Percentiles rank a stretch among this genome's conserved stretches.
Evolutionary conservation across 2,797 vertebrate species (phyloP).

Genomic region (Saguinus oedipus): DNA sequence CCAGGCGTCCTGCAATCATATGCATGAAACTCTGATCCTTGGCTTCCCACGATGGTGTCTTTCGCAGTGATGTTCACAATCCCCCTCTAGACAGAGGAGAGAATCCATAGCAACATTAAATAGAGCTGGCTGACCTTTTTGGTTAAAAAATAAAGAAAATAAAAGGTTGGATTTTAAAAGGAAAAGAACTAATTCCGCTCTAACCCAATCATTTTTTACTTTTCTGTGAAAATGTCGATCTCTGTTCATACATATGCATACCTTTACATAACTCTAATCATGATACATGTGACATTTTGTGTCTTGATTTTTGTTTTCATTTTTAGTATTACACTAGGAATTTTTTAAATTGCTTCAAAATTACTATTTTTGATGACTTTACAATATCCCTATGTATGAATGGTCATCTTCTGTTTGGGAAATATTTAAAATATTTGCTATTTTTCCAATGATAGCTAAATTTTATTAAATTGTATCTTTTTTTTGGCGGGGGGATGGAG

Average conservation of each 20-base stretch:
- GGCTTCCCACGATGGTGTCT: neutral
- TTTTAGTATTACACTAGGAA: neutral
- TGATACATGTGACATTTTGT: neutral
- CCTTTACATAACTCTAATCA: neutral
- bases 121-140: neutral
- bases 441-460: neutral
- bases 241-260: neutral
- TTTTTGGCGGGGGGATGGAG: too few relatives aligned
- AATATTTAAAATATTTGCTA: neutral
- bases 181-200: neutral
- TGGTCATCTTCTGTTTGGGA: neutral
- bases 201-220: neutral
- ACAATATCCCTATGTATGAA: neutral
- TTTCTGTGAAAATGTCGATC: neutral
- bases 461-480: neutral
- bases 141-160: neutral
- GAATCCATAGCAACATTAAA: neutral
- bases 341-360: neutral
- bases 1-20: fast-evolving
- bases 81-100: too few relatives aligned
- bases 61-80: fast-evolving
- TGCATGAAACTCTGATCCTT: neutral
- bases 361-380: neutral
- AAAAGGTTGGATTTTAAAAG: neutral
- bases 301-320: neutral